These are phyloP conservation scores for Babylonia areolata DNA, from an alignment of 1,140 invertebrate species.

Conservation along the genomic window DNA sequence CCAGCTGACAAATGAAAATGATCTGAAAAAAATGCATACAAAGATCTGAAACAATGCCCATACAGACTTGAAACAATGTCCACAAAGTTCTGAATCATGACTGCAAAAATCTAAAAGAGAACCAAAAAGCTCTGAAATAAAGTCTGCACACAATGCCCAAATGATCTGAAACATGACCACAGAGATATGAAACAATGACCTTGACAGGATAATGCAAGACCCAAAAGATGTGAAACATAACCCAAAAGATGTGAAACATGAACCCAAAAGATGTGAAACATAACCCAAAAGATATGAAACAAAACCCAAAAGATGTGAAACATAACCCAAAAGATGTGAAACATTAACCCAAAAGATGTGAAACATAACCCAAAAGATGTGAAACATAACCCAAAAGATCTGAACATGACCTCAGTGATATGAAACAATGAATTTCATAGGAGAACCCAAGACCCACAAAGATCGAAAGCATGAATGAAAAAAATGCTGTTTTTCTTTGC, in stretches of 20 bases:
- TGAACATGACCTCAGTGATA: neutral
- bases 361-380: neutral
- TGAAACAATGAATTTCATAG: neutral
- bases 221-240: conserved; percentile 73
- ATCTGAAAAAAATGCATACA: too few relatives aligned
- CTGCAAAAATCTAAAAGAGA: too few relatives aligned
- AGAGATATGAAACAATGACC: conserved; percentile 58
- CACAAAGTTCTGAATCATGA: too few relatives aligned
- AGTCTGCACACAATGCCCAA: neutral
- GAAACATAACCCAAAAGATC: neutral
- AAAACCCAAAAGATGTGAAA: too few relatives aligned
- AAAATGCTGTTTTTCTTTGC: too few relatives aligned
- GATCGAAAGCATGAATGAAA: neutral
- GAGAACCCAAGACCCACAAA: neutral
- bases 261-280: neutral
- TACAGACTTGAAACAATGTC: neutral
- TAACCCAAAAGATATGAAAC: neutral
- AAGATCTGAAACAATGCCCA: neutral
- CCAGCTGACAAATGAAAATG: too few relatives aligned
- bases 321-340: too few relatives aligned
- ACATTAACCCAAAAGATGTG: too few relatives aligned
- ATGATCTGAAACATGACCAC: neutral
- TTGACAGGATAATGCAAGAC: conserved; percentile 77
- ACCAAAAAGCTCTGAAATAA: neutral
- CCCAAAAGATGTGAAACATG: neutral